These are phyloP conservation scores for Drosophila parthenogenetica DNA, from an alignment of 2,888 invertebrate genomes.

Conservation along the genomic window DNA sequence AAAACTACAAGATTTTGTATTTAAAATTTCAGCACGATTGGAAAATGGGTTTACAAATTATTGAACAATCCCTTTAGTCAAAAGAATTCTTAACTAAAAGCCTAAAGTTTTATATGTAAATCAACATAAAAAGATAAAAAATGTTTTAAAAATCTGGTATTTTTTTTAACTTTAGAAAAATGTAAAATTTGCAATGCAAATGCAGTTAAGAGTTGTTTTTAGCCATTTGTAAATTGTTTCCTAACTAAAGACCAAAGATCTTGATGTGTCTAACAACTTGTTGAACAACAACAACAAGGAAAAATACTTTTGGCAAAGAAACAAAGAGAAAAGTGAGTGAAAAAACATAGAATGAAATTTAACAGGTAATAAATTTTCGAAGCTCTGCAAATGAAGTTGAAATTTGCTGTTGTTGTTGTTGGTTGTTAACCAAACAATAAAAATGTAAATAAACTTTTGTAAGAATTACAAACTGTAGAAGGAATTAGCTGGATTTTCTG, in stretches of 20 bases:
- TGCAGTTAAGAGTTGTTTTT: background rate
- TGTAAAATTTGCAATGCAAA: background rate
- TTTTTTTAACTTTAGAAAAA: no score
- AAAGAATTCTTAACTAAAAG: no score
- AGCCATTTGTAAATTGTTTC: background rate
- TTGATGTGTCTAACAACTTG: slow-evolving; percentile 40
- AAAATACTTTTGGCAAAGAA: background rate
- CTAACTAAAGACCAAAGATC: slow-evolving; percentile 10
- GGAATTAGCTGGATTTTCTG: background rate
- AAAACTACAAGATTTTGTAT: no score
- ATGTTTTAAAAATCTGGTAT: no score
- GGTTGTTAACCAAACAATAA: slow-evolving; percentile 33
- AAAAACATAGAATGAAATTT: slow-evolving; percentile 23
- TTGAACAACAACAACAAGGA: slow-evolving; percentile 32
- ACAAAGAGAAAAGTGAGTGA: background rate
- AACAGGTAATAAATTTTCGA: slow-evolving; percentile 52
- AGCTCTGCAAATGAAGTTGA: slow-evolving; percentile 26
- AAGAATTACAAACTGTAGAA: slow-evolving; percentile 13
- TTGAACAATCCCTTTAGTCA: no score
- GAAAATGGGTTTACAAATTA: no score
- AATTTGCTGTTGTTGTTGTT: slow-evolving; percentile 29
- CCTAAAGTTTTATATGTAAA: no score
- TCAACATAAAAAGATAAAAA: no score
- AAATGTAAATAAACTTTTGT: slow-evolving; percentile 22
- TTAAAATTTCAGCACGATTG: no score